A percentile compares a stretch with the other conserved stretches of the same genome.
Evolutionary conservation across 2,888 invertebrate genomes (phyloP).

Genomic region (Sympetrum striolatum): DNA sequence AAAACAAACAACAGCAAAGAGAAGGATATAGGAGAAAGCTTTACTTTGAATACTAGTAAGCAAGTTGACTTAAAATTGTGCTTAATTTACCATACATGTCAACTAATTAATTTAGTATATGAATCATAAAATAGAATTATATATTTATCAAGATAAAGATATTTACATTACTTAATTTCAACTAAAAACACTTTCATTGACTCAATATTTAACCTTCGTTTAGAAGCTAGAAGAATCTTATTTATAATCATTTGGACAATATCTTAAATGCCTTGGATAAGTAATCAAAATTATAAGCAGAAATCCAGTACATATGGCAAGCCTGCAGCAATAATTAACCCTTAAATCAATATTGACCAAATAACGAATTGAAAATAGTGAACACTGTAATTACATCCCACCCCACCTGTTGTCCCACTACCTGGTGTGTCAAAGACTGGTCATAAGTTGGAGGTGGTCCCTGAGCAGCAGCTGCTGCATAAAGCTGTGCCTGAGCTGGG

Average conservation of each 20-base stretch:
- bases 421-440: slow-evolving; percentile 71
- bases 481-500: slow-evolving; percentile 67
- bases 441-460: slow-evolving; percentile 75
- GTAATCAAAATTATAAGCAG: neutral
- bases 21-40: slow-evolving; percentile 37
- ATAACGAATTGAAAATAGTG: neutral
- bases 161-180: slow-evolving; percentile 22
- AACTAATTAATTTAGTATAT: neutral
- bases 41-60: neutral
- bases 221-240: neutral
- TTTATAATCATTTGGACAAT: neutral
- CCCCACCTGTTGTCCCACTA: slow-evolving; percentile 55
- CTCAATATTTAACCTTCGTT: neutral
- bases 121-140: neutral
- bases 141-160: neutral
- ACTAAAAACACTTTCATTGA: neutral
- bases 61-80: slow-evolving; percentile 28
- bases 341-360: neutral
- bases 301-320: neutral
- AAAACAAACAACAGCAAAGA: slow-evolving; percentile 32
- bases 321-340: slow-evolving; percentile 12
- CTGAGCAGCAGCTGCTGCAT: slow-evolving; percentile 63
- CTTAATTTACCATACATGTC: slow-evolving; percentile 6
- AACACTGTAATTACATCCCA: slow-evolving; percentile 14
- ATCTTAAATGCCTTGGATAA: neutral